Evolutionary conservation across 2,113 vertebrate genomes (phyloP).

Genomic region (Numenius arquata): DNA sequence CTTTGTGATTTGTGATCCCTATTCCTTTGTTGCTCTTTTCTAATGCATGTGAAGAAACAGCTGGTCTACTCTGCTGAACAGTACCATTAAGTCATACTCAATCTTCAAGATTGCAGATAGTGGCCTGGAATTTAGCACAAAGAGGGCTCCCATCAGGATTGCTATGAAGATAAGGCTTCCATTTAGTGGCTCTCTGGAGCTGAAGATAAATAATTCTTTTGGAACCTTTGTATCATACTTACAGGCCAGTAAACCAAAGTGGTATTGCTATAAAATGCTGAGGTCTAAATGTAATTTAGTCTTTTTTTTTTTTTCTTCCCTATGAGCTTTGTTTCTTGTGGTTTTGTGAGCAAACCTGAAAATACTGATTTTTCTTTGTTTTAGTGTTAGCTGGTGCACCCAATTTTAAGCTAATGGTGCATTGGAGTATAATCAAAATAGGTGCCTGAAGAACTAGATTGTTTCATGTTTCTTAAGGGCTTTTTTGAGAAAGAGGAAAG

Average conservation of each 20-base stretch:
- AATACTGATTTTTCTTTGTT: neutral
- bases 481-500: neutral
- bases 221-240: neutral
- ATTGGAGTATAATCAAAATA: conserved; percentile 21
- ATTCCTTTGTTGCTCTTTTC: neutral
- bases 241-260: neutral
- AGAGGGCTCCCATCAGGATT: neutral
- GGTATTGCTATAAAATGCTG: neutral
- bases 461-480: neutral
- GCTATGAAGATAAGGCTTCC: neutral
- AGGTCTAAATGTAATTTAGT: neutral
- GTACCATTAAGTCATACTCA: neutral
- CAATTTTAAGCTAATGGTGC: neutral
- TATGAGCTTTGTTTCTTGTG: neutral
- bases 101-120: neutral
- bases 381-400: neutral
- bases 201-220: neutral
- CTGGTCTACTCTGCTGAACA: neutral
- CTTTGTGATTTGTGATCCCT: neutral
- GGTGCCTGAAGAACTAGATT: conserved; percentile 20
- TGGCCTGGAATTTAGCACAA: neutral
- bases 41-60: neutral
- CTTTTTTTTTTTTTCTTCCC: neutral
- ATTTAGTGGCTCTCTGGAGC: neutral
- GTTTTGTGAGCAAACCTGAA: neutral